These are phyloP conservation scores for Geophilus truncorum DNA, from an alignment of 2,888 invertebrate species.

Conservation along the genomic window DNA sequence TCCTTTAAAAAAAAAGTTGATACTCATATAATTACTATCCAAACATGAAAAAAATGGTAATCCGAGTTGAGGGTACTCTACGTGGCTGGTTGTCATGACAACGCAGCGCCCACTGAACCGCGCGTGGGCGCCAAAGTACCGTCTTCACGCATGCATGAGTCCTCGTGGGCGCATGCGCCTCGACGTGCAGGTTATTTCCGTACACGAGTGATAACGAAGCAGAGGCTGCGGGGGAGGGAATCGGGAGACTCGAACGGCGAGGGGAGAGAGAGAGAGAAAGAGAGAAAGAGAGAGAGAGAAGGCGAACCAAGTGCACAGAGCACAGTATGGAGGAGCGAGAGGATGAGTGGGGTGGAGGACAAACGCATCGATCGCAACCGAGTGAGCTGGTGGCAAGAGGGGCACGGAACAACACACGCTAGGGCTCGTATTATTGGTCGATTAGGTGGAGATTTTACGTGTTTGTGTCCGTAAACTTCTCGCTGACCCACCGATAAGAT, in stretches of 20 bases:
- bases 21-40: no score
- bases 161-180: not conserved
- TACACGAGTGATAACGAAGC: not conserved
- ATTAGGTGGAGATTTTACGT: not conserved
- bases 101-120: not conserved
- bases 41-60: not conserved
- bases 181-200: not conserved
- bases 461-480: not conserved
- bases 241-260: not conserved
- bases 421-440: not conserved
- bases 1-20: no score
- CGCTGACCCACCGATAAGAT: not conserved
- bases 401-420: not conserved
- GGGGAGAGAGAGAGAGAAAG: not conserved
- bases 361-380: not conserved
- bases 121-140: not conserved
- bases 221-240: not conserved
- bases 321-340: no score
- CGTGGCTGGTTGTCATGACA: not conserved
- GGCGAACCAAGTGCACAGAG: not conserved
- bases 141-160: not conserved
- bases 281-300: not conserved
- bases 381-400: not conserved
- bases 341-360: not conserved
- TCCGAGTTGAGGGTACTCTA: not conserved